These are phyloP conservation scores for Aspiorhynchus laticeps DNA, from an alignment of 2,113 vertebrate species.

Conservation along the genomic window DNA sequence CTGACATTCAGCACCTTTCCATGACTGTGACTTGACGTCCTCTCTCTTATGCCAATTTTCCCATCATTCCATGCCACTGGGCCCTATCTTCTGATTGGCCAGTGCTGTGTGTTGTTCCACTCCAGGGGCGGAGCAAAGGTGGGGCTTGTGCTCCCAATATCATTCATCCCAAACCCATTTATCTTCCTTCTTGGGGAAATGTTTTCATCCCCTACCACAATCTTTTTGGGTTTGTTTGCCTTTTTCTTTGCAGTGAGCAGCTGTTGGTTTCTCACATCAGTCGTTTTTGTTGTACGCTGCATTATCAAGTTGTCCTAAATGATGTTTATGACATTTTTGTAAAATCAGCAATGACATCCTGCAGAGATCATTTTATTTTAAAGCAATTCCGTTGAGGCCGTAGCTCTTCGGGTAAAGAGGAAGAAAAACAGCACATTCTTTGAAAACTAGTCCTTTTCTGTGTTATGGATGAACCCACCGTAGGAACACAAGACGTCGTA, in stretches of 20 bases:
- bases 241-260: neutral
- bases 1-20: constrained; percentile 42
- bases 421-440: constrained; percentile 77
- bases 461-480: constrained; percentile 76
- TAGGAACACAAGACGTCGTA: constrained; percentile 87
- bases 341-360: constrained; percentile 7
- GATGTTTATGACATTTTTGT: constrained; percentile 40
- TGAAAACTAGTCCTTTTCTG: constrained; percentile 60
- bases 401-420: constrained; percentile 64
- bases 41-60: constrained; percentile 20
- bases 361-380: constrained; percentile 62
- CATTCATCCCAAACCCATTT: neutral
- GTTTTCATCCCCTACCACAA: no score
- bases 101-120: constrained; percentile 10
- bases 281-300: neutral
- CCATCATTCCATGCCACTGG: constrained; percentile 30
- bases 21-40: constrained; percentile 33
- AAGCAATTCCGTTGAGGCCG: constrained; percentile 51
- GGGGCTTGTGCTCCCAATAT: constrained; percentile 22
- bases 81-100: constrained; percentile 40
- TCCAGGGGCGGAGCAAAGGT: constrained; percentile 27
- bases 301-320: constrained; percentile 26
- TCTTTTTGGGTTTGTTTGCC: neutral
- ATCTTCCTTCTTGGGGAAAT: neutral
- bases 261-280: neutral